Percentiles rank a stretch among this genome's conserved stretches.
phyloP scores from a whole-genome alignment of 1,140 invertebrate genomes.

The Amyelois transitella region DNA sequence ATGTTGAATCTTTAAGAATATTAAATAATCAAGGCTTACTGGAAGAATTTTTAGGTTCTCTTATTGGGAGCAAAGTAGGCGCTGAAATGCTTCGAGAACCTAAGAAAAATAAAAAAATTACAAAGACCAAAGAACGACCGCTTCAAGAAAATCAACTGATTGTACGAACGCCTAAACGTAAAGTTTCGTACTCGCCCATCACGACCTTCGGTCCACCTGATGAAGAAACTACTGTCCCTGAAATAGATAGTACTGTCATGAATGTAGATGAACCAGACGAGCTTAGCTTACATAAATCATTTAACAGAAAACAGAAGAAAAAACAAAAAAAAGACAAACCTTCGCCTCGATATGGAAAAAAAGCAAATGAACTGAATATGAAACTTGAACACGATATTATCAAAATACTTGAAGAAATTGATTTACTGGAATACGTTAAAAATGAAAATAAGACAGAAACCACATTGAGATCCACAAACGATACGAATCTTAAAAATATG shows the following conservation, averaged over 20 bases:
- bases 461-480: too few species aligned
- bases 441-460: background rate
- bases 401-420: background rate
- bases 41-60: background rate
- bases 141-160: background rate
- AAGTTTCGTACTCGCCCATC: background rate
- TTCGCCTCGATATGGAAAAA: background rate
- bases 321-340: too few species aligned
- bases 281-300: too few species aligned
- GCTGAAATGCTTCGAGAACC: background rate
- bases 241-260: too few species aligned
- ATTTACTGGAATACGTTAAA: background rate
- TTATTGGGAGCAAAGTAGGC: background rate
- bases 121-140: background rate
- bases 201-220: too few species aligned
- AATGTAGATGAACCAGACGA: too few species aligned
- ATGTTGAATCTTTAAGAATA: background rate
- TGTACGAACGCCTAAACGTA: background rate
- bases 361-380: background rate
- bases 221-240: too few species aligned
- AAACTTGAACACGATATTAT: background rate
- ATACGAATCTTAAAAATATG: too few species aligned
- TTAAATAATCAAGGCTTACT: background rate
- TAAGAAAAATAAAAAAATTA: background rate
- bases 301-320: too few species aligned